A percentile compares a stretch with the other conserved stretches of the same genome.
Evolutionary conservation across 2,113 vertebrate genomes (phyloP).

Genomic region (Chaetops frenatus): DNA sequence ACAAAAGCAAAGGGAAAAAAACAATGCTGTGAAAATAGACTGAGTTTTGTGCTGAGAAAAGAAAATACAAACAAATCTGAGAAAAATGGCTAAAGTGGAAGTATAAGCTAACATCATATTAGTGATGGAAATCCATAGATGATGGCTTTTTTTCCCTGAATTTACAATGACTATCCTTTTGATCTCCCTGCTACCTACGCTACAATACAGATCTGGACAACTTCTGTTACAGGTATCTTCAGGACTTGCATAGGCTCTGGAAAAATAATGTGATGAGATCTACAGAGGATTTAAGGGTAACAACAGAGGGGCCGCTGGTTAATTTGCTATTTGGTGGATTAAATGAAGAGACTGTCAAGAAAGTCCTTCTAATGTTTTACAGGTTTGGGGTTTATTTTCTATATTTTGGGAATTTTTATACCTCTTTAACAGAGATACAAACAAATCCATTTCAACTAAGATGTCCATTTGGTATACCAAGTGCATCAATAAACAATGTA

Average conservation of each 20-base stretch:
- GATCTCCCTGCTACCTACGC: not conserved
- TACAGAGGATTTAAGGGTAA: not conserved
- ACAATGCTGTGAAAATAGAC: not conserved
- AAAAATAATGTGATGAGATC: not conserved
- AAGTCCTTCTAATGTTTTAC: not conserved
- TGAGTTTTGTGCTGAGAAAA: not conserved
- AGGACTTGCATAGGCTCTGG: not conserved
- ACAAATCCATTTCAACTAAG: not conserved
- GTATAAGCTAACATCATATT: not conserved
- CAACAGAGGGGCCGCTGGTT: not conserved
- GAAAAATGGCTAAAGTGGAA: not conserved
- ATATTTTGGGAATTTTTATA: not conserved
- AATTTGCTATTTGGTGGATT: not conserved
- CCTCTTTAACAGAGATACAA: not conserved
- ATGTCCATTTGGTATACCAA: not conserved
- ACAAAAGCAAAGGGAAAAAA: not conserved
- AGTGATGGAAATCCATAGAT: not conserved
- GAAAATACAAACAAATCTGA: not conserved
- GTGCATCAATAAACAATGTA: not conserved
- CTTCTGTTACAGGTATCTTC: not conserved
- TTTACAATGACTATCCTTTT: not conserved
- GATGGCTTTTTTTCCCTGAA: not conserved
- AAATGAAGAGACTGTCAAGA: not conserved
- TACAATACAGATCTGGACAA: not conserved
- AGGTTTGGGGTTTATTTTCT: fast-evolving